Base-by-base conservation (phyloP, 2,113 vertebrate genomes). In the Ploceus nigricollis region DNA sequence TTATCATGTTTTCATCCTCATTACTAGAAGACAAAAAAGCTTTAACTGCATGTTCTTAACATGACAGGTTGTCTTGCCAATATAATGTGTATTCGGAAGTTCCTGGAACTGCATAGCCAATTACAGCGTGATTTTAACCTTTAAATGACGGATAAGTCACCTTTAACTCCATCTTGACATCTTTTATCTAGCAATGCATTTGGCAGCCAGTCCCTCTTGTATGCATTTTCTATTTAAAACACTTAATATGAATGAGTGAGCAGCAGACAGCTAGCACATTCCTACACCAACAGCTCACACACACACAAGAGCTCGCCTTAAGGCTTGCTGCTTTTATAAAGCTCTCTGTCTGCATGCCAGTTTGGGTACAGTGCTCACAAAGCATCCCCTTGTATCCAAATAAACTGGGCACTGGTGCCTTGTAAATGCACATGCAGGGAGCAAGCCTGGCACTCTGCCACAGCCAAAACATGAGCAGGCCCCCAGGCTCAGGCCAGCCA, bases 251-350 rank as follows among this genome's bases (percentile, higher is more conserved):
- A 77, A 86, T n/a, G 18, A 82, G 77, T 25, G n/a, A 61, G 60
- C 37, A 94, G 66, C 71, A 89, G 57, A 79, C 65, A 82, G 40
- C 47, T 68, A 91, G 61, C 53, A 48, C 53, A 85, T 91, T 91
- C 93, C 78, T 79, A 5, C 13, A 27, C 33, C 69, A 70, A 56
- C 23, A 84, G 45, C 76, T 92, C 51, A 16, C 80, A 22, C 11
- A 1, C 22, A 48, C 21, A 35, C 40, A 39, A 53, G 5, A 58
- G 22, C 39, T 61, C 4, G 3, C 30, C 28, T 70, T 31, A 47
- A 58, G 24, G 21, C 33, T 51, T 39, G 6, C 44, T 89, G 50
- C 75, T 50, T 58, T 81, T 81, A 71, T 39, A 87, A 65, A 66
- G 39, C 51, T 73, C 79, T 61, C 1, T 12, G 15, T 69, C 58